Evolutionary conservation across 2,797 vertebrate genomes (phyloP).

Genomic region (Rhyacichthys aspro): DNA sequence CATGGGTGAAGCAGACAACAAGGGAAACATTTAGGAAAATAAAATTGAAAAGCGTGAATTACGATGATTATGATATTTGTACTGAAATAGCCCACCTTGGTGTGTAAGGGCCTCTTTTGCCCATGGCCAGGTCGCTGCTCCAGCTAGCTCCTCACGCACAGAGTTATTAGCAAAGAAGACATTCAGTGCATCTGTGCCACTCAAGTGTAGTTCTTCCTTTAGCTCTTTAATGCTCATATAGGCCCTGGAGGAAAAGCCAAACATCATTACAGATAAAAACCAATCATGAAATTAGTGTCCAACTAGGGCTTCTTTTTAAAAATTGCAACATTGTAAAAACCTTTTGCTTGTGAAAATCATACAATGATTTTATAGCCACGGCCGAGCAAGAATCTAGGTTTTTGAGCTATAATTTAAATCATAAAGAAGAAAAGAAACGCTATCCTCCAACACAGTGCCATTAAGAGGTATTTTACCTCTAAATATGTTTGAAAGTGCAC

Average conservation of each 20-base stretch:
- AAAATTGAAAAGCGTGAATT: not conserved
- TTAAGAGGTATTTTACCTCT: constrained; percentile 40
- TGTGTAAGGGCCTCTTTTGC: constrained; percentile 94
- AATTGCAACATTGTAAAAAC: too few species aligned
- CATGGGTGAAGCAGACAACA: constrained; percentile 32
- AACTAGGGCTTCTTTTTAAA: too few species aligned
- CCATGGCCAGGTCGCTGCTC: constrained; percentile 98
- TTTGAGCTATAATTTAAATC: constrained; percentile 31
- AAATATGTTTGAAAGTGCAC: constrained; percentile 45
- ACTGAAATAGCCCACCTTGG: constrained; percentile 80
- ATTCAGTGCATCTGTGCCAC: constrained; percentile 89
- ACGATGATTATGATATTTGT: not conserved
- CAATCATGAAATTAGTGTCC: too few species aligned
- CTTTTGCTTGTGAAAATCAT: too few species aligned
- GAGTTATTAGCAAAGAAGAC: constrained; percentile 95
- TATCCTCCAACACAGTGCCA: constrained; percentile 20
- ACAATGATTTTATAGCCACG: too few species aligned
- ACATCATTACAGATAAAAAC: constrained; percentile 2
- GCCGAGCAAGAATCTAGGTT: not conserved
- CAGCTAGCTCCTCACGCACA: constrained; percentile 90
- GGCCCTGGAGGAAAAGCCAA: constrained; percentile 73
- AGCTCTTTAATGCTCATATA: constrained; percentile 98
- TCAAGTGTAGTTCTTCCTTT: constrained; percentile 89
- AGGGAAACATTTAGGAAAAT: constrained; percentile 1
- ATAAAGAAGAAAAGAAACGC: constrained; percentile 31